phyloP scores from a whole-genome alignment of 2,888 invertebrate species.

The Ormyrus labotus region DNA sequence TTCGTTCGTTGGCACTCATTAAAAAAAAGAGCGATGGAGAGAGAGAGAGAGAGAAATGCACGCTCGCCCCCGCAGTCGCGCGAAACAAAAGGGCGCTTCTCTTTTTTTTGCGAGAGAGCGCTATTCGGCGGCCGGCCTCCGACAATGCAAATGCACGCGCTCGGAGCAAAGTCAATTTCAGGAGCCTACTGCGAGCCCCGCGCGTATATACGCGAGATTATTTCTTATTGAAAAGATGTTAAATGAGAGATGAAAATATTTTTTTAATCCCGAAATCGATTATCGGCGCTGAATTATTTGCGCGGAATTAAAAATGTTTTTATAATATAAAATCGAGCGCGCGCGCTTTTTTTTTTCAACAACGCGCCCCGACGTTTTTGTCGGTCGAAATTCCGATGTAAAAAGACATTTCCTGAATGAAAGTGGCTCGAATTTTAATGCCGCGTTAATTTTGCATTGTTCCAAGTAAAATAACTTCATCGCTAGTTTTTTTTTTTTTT shows the following conservation, averaged over 20 bases:
- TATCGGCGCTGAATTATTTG: no score
- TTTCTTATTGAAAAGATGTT: conserved; percentile 49
- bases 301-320: background rate
- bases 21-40: conserved; percentile 50
- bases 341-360: no score
- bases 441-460: background rate
- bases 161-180: conserved; percentile 51
- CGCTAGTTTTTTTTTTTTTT: no score
- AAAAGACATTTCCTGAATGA: background rate
- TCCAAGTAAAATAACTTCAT: no score
- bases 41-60: conserved; percentile 47
- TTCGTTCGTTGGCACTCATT: conserved; percentile 57
- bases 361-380: no score
- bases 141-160: conserved; percentile 51
- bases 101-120: background rate
- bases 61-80: conserved; percentile 4
- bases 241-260: conserved; percentile 27
- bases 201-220: conserved; percentile 9
- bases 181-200: background rate
- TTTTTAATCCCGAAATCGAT: conserved; percentile 27
- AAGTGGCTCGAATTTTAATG: background rate
- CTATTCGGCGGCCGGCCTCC: conserved; percentile 42
- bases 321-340: background rate
- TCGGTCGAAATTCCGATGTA: background rate
- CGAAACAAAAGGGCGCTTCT: conserved; percentile 51